Conservation (phyloP, 2,797 vertebrate genomes). For the Schizothorax lantsangensis region DNA sequence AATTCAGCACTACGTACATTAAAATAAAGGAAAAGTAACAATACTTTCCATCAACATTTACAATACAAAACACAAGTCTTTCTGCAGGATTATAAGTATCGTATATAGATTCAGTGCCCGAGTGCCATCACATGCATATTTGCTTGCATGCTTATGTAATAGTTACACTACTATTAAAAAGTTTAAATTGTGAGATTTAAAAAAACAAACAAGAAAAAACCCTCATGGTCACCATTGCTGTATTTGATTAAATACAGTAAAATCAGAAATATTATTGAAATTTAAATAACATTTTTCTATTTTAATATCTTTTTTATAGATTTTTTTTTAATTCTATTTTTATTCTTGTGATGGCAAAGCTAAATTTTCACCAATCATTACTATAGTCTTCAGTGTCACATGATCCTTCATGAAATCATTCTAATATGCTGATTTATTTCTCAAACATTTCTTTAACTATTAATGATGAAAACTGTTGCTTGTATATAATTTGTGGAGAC, state of each 20-base stretch:
- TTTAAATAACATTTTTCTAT: neutral
- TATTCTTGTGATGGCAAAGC: too few species aligned
- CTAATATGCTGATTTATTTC: neutral
- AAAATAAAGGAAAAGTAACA: neutral
- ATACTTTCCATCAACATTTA: neutral
- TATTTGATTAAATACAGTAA: neutral
- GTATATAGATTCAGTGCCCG: neutral
- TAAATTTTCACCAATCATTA: too few species aligned
- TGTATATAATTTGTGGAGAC: neutral
- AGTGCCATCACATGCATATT: too few species aligned
- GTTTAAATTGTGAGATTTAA: too few species aligned
- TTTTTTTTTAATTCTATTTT: too few species aligned
- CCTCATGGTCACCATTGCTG: neutral
- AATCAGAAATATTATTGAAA: neutral
- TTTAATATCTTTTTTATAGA: neutral
- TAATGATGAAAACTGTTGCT: neutral
- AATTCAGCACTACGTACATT: too few species aligned
- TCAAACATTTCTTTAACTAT: neutral
- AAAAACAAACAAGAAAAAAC: too few species aligned
- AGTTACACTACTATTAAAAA: too few species aligned
- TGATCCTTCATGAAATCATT: neutral
- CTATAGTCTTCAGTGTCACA: neutral
- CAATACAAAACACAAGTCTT: neutral
- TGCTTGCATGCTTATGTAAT: too few species aligned
- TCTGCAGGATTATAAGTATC: neutral